Base-by-base conservation (phyloP, 2,113 vertebrate genomes). In the Oplegnathus fasciatus region DNA sequence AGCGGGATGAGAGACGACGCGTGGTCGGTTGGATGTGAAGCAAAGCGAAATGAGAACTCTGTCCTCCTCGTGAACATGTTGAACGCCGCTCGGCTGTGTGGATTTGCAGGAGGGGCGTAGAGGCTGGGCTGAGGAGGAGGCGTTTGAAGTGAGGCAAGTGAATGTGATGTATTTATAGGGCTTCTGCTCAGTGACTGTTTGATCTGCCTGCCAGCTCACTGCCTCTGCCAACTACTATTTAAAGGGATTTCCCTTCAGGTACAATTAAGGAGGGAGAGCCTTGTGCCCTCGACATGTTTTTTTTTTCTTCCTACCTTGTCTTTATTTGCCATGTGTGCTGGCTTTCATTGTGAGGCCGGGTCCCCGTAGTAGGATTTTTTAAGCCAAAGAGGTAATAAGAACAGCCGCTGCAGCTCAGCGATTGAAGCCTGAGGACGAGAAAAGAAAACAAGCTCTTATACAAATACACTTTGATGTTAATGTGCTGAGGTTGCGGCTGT, bases 201-300 rank as follows among this genome's bases (percentile, higher is more conserved):
- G 95, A 95, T 95, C 89, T 91, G 66, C 68, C 80, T 93, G 94
- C 95, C 95, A 95, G 91, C 86, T 65, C 88, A 34, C 80, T 88
- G 84, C 75, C 72, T 91, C 89, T 94, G 94, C 94, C 94, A 95
- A 88, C 85, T 88, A 84, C 87, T 91, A 86, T 94, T 95, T 95
- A 91, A 95, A 95, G 94, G 94, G 94, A 96, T 96, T 96, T 94
- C 95, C 95, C 95, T 95, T 94, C 91, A 95, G 95, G 95, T 96
- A 95, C 94, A 94, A 95, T 95, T 95, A 94, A 86, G 88, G 87
- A 88, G 88, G 86, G 88, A 86, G 84, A 84, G 86, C 81, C 90
- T 69, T 83, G 80, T 85, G 78, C 90, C 88, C 78, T 87, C 73
- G 5, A 81, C 70, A 67, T 87, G 58, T 77, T 70, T 89, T 79